Evolutionary conservation across 2,888 invertebrate species (phyloP).

Genomic region (Amblyjoppa fuscipennis): DNA sequence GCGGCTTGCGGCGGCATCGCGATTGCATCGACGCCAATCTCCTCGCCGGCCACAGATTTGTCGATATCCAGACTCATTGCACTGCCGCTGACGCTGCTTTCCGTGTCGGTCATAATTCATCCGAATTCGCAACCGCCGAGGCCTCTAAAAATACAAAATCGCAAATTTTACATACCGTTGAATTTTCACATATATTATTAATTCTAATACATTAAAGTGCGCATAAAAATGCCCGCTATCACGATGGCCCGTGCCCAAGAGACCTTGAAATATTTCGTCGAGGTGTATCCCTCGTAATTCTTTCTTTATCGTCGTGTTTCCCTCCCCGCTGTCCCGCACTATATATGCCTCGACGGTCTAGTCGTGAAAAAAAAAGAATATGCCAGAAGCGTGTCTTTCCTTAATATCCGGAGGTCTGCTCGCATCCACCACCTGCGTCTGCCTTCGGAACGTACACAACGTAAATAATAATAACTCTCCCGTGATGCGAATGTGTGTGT

Average conservation of each 20-base stretch:
- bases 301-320: conserved; percentile 69
- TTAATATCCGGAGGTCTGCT: conserved; percentile 50
- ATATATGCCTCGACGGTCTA: conserved; percentile 43
- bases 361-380: conserved; percentile 32
- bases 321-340: conserved; percentile 43
- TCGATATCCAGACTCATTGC: conserved; percentile 67
- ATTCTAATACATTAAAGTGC: conserved; percentile 35
- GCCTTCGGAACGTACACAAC: conserved; percentile 53
- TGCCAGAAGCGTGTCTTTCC: conserved; percentile 45
- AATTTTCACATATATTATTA: conserved; percentile 8
- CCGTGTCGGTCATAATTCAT: conserved; percentile 78
- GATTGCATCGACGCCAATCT: conserved; percentile 59
- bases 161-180: not conserved
- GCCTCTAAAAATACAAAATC: not conserved
- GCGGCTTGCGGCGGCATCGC: conserved; percentile 47
- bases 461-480: conserved; percentile 67
- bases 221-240: conserved; percentile 21
- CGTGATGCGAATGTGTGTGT: conserved; percentile 10
- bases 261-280: conserved; percentile 52
- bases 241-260: not conserved
- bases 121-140: not conserved
- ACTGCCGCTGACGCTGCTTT: conserved; percentile 75
- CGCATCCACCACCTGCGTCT: conserved; percentile 56
- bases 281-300: conserved; percentile 65
- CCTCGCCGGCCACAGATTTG: conserved; percentile 55